A percentile compares a stretch with the other conserved stretches of the same genome.
phyloP scores from a whole-genome alignment of 2,888 invertebrate species.

The Chloroclysta siterata region DNA sequence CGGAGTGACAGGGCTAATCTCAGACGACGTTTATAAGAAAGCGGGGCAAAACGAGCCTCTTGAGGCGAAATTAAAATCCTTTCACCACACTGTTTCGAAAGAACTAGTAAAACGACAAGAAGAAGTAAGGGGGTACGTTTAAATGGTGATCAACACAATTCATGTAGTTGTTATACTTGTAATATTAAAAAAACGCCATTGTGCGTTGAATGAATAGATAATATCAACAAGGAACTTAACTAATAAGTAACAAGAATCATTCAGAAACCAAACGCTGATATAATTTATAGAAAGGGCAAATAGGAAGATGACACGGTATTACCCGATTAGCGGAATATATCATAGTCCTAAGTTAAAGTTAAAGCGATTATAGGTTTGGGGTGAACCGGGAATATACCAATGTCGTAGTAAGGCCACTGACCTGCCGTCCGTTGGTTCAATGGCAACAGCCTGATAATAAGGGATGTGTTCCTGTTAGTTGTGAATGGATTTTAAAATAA shows the following conservation, averaged over 20 bases:
- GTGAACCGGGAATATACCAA: neutral
- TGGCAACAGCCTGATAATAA: no score
- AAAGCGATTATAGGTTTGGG: conserved; percentile 9
- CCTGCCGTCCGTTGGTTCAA: no score
- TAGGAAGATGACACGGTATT: conserved; percentile 17
- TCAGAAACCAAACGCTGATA: neutral
- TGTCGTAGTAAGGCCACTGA: neutral
- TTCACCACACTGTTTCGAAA: no score
- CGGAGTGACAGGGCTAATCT: no score
- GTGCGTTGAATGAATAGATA: neutral
- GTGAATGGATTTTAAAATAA: no score
- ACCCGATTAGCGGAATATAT: conserved; percentile 9
- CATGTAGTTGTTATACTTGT: neutral
- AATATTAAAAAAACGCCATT: neutral
- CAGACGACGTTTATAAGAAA: no score
- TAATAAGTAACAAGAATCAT: conserved; percentile 1
- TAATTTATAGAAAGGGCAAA: conserved; percentile 22
- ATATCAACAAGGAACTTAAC: conserved; percentile 7
- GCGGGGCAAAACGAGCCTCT: no score
- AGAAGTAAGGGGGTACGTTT: no score
- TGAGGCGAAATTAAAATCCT: no score
- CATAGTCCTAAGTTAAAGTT: conserved; percentile 2
- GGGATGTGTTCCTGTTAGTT: no score
- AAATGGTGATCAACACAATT: neutral
- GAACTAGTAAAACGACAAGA: no score